A percentile compares a stretch with the other conserved stretches of the same genome.
phyloP scores from a whole-genome alignment of 2,888 invertebrate genomes.

The Noctua janthina region DNA sequence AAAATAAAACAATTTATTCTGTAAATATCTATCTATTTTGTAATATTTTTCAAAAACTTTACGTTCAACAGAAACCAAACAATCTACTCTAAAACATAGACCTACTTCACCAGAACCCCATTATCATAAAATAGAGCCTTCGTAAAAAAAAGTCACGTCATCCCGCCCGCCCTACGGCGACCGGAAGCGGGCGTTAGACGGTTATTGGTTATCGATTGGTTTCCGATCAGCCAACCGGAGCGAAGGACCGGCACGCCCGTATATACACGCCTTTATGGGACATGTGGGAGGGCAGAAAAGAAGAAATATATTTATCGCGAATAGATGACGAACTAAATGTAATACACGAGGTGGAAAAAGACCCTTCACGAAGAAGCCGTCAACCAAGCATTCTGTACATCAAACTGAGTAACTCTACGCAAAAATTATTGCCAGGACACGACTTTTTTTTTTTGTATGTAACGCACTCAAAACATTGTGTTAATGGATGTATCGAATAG shows the following conservation, averaged over 20 bases:
- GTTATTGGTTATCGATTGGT: slow-evolving; percentile 88
- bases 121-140: slow-evolving; percentile 23
- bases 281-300: slow-evolving; percentile 42
- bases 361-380: too few species aligned
- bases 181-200: slow-evolving; percentile 71
- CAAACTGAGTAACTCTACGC: too few species aligned
- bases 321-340: too few species aligned
- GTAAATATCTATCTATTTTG: not conserved
- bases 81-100: not conserved
- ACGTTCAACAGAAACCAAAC: not conserved
- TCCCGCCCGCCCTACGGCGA: slow-evolving; percentile 55
- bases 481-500: too few species aligned
- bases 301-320: not conserved
- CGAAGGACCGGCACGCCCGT: slow-evolving; percentile 78
- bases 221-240: slow-evolving; percentile 88
- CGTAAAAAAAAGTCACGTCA: slow-evolving; percentile 39
- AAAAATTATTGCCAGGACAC: too few species aligned
- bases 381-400: too few species aligned
- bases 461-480: too few species aligned
- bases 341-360: too few species aligned
- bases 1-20: not conserved
- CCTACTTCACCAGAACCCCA: not conserved
- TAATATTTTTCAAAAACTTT: not conserved
- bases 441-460: too few species aligned
- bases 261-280: slow-evolving; percentile 78